Base-by-base conservation (phyloP, 2,797 vertebrate genomes). In the Parotocinclus haroldoi region DNA sequence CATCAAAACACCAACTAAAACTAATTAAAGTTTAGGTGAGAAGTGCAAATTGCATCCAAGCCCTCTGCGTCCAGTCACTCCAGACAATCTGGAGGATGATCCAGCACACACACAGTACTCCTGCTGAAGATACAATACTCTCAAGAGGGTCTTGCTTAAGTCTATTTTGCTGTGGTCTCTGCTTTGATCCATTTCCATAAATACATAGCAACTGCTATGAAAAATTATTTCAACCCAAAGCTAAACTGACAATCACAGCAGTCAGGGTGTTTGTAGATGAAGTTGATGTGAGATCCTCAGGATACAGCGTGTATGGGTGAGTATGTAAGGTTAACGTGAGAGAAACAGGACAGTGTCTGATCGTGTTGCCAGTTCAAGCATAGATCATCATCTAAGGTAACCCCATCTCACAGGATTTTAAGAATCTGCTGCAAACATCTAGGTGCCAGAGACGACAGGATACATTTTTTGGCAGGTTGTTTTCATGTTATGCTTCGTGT, bases 11-110 rank as follows among this genome's bases (percentile, higher is more conserved):
- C 40, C 9, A 71, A 60, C 58, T 70, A 66, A 77, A 77, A 77
- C 64, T 77, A 74, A 77, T 77, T 77, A 74, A 73, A 68, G 68
- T 71, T 74, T 59, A 71, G 71, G 71, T 56, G 63, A 65, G 55
- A 63, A 70, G 63, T 70, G 58, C 63, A 66, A 67, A 73, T 63
- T 44, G 62, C 71, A 1, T 50, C 45, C 13, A 52, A 42, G 46
- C 53, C 67, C 37, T 17, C 38, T 42, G 39, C 9, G 42, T 63
- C 61, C 36, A 63, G 39, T 54, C 18, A 53, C 38, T 53, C 7
- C 70, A 66, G 53, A 66, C 70, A 76, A 73, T 63, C 70, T 76
- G 63, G 19, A 13, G 39, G 37, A 37, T 27, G 37, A 10, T 55
- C 17, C 27, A 68, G 69, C 58, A 63, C 68, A 65, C 58, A 10